Base-by-base conservation (phyloP, 2,888 invertebrate species). In the Entomobrya multifasciata region DNA sequence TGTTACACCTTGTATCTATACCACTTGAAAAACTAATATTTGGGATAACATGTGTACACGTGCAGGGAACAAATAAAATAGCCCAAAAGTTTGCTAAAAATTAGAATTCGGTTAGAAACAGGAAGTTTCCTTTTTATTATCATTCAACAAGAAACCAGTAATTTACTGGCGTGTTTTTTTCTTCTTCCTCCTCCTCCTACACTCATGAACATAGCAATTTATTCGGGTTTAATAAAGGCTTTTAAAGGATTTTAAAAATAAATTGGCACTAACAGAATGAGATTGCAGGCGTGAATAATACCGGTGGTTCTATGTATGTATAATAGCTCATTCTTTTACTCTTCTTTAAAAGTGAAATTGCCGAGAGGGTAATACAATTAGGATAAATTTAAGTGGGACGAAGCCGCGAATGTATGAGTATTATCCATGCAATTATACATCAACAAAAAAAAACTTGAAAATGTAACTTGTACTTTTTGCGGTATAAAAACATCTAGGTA, bases 61-160 rank as follows among this genome's bases (percentile, higher is more conserved):
- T 70, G 70, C 70, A 44, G 44, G 20, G n/a, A 20, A 20, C 55
- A 22, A 11, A 47, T 70, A 47, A 15, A 47, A 67, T 70, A 47
- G 67, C 27, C 1, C 2, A 15, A 36, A 70, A 8, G 4, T 49
- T 27, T 25, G 20, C 17, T 17, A 27, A 52, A 55, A 70, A 72
- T 67, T 67, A 44, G 67, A 44, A 44, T 76, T 76, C 55, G 57
- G 25, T 57, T 13, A 22, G 57, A 76, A 76, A 57, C 76, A 55
- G 57, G 76, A 57, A 76, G 57, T 11, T 52, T 20, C 15, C 22
- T 44, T 57, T 76, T 76, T 30, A 74, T 76, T 36, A 57, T 76
- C 76, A 57, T 76, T 76, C 78, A 78, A 13, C 78, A 78, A 78
- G 65, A 65, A 79, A 79, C 65, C 62, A 79, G 79, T 79, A 79